phyloP scores from a whole-genome alignment of 2,888 invertebrate species.

The Pammene fasciana region DNA sequence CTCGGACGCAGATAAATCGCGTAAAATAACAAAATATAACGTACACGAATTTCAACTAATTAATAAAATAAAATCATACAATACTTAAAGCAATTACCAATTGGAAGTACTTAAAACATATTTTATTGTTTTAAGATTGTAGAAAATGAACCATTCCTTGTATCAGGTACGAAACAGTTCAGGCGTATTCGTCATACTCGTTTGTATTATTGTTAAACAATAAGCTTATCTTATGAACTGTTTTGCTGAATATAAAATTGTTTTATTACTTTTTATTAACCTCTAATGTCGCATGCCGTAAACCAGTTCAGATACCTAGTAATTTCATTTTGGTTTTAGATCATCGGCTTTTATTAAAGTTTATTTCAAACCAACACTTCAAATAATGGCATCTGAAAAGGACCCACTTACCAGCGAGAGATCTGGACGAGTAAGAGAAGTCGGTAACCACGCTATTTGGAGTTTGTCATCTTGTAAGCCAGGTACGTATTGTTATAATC shows the following conservation, averaged over 20 bases:
- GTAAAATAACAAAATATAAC: no score
- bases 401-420: slow-evolving; percentile 77
- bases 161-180: no score
- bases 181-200: no score
- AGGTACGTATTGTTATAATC: slow-evolving; percentile 77
- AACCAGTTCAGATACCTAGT: not conserved
- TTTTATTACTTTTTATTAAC: not conserved
- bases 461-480: slow-evolving; percentile 99
- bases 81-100: no score
- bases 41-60: no score
- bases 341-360: not conserved
- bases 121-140: no score
- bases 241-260: not conserved
- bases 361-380: slow-evolving; percentile 4
- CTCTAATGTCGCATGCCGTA: not conserved
- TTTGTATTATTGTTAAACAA: no score
- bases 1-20: no score
- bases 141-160: no score
- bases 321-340: not conserved
- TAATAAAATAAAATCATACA: no score
- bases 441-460: slow-evolving; percentile 97
- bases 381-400: slow-evolving; percentile 71
- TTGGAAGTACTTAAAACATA: no score
- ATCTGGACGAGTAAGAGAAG: slow-evolving; percentile 86
- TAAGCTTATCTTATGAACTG: not conserved